These are phyloP conservation scores for Micrasema longulum DNA, from an alignment of 1,140 invertebrate genomes.

Conservation along the genomic window DNA sequence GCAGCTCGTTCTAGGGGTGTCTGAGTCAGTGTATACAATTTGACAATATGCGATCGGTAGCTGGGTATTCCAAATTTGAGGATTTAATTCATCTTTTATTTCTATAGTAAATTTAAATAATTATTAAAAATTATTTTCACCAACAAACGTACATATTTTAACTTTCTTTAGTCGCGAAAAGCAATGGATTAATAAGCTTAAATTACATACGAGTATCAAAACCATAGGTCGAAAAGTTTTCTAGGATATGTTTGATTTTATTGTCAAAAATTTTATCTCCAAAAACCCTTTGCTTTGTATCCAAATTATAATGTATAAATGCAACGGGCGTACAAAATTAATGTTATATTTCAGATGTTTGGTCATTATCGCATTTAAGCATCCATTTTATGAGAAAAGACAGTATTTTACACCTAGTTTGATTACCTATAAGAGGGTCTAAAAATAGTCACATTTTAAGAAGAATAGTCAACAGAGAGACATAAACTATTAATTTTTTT, in stretches of 20 bases:
- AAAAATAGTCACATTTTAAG: slow-evolving; percentile 50
- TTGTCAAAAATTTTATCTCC: slow-evolving; percentile 13
- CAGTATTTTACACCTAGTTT: slow-evolving; percentile 12
- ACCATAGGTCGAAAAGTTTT: background rate
- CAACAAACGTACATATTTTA: no score
- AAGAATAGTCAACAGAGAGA: slow-evolving; percentile 34
- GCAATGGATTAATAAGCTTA: no score
- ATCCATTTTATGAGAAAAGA: background rate
- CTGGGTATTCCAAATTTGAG: no score
- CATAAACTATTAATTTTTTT: slow-evolving; percentile 30
- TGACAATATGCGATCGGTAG: no score
- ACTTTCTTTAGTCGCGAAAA: no score
- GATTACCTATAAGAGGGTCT: slow-evolving; percentile 48
- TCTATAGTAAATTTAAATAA: no score
- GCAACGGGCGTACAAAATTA: slow-evolving; percentile 13
- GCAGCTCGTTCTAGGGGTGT: no score
- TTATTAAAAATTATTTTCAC: no score
- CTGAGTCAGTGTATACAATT: no score
- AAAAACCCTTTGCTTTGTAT: background rate
- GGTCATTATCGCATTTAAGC: slow-evolving; percentile 8
- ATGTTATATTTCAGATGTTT: slow-evolving; percentile 12
- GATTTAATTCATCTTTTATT: no score
- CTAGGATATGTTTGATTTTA: slow-evolving; percentile 33
- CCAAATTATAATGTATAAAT: slow-evolving; percentile 7
- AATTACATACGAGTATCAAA: no score